These are phyloP conservation scores for Andrena camellia DNA, from an alignment of 2,888 invertebrate species.

Conservation along the genomic window DNA sequence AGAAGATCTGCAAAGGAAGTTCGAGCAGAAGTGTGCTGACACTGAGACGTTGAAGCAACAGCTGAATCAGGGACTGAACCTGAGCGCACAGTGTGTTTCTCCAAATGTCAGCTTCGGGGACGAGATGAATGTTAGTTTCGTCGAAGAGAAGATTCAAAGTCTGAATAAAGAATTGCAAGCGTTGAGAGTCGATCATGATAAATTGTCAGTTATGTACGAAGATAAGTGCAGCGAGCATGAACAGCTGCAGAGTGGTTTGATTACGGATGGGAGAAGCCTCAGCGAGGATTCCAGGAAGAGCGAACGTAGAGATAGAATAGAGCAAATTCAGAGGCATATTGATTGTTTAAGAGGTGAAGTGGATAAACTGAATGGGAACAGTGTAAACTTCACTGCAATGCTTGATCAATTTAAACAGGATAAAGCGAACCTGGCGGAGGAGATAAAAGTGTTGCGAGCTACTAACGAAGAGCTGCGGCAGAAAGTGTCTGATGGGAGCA, in stretches of 20 bases:
- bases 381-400: conserved; percentile 13
- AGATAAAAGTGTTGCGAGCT: conserved; percentile 71
- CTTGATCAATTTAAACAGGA: conserved; percentile 46
- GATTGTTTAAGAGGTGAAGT: conserved; percentile 63
- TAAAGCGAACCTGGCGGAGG: conserved; percentile 48
- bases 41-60: conserved; percentile 74
- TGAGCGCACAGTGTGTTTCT: conserved; percentile 65
- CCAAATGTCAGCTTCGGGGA: conserved; percentile 73
- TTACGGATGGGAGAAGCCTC: background rate
- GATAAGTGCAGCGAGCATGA: conserved; percentile 78
- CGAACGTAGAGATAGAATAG: conserved; percentile 64
- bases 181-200: conserved; percentile 73
- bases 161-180: conserved; percentile 75
- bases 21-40: conserved; percentile 74
- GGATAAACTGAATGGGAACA: conserved; percentile 46
- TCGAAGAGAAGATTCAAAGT: conserved; percentile 77
- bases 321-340: conserved; percentile 71
- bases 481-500: conserved; percentile 49
- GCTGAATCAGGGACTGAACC: conserved; percentile 73
- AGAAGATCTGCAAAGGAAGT: conserved; percentile 74
- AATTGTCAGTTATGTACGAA: conserved; percentile 71
- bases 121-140: conserved; percentile 71
- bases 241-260: conserved; percentile 63
- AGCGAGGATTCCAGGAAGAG: conserved; percentile 26
- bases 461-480: conserved; percentile 63